Evolutionary conservation across 1,140 invertebrate genomes (phyloP).

Genomic region (Riptortus pedestris): DNA sequence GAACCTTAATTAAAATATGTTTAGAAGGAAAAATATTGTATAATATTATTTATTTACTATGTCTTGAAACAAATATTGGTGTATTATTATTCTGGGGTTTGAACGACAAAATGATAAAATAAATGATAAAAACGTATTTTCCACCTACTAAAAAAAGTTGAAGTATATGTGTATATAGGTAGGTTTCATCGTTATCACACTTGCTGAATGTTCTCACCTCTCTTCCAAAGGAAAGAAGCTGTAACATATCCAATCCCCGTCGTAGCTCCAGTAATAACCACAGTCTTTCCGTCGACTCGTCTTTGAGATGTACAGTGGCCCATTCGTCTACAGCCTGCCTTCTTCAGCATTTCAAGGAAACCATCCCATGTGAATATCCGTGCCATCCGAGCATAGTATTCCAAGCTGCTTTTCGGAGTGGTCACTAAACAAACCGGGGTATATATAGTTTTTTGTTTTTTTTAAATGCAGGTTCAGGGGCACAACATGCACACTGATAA

Average conservation of each 20-base stretch:
- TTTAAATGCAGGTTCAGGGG: too few species aligned
- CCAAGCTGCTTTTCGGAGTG: background rate
- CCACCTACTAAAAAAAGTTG: background rate
- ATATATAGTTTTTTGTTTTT: too few species aligned
- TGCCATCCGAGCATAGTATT: background rate
- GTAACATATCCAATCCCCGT: conserved; percentile 83
- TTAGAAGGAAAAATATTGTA: too few species aligned
- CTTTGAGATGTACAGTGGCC: background rate
- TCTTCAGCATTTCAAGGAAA: background rate
- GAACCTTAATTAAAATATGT: too few species aligned
- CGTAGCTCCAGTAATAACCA: conserved; percentile 77
- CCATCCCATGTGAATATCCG: background rate
- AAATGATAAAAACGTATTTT: background rate
- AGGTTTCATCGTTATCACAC: too few species aligned
- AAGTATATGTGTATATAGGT: too few species aligned
- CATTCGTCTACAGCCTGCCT: background rate
- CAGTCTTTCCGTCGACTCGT: conserved; percentile 56
- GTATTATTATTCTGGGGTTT: too few species aligned
- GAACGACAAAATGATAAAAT: too few species aligned
- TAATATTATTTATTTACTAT: too few species aligned
- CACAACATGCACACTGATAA: too few species aligned
- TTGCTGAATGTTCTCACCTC: conserved; percentile 48
- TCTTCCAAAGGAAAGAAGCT: conserved; percentile 58
- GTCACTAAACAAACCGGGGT: too few species aligned
- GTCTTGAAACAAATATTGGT: too few species aligned